Conservation (phyloP, 2,888 invertebrate species). For the Nephrotoma guestfalica region DNA sequence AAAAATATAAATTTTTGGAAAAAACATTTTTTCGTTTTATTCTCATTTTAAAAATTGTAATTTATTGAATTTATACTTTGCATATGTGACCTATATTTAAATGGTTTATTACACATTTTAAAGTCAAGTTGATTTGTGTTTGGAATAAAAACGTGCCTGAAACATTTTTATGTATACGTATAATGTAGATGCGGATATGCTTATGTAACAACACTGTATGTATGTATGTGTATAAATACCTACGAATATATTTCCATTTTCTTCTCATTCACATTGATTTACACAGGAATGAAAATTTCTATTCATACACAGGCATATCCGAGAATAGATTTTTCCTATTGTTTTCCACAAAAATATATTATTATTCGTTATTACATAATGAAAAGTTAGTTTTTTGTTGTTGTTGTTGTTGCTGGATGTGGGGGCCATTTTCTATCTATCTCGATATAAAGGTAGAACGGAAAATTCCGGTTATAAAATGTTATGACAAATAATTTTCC, state of each 20-base stretch:
- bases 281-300: not conserved
- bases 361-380: not conserved
- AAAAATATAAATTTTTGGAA: not conserved
- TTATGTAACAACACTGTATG: not conserved
- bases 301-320: not conserved
- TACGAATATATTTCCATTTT: not conserved
- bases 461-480: not conserved
- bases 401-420: too few relatives aligned
- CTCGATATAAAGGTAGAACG: not conserved
- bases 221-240: not conserved
- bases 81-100: not conserved
- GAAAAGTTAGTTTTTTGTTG: not conserved
- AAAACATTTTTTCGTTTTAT: not conserved
- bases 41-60: not conserved
- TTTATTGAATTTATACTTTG: not conserved
- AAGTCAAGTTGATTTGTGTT: not conserved
- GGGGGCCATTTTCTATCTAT: not conserved
- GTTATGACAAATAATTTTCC: not conserved
- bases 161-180: not conserved
- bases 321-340: not conserved
- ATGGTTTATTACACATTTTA: not conserved
- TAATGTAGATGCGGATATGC: not conserved
- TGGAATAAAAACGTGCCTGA: not conserved
- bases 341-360: not conserved
- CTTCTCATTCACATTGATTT: not conserved